A percentile compares a stretch with the other conserved stretches of the same genome.
Evolutionary conservation across 2,888 invertebrate species (phyloP).

Genomic region (Dione juno): DNA sequence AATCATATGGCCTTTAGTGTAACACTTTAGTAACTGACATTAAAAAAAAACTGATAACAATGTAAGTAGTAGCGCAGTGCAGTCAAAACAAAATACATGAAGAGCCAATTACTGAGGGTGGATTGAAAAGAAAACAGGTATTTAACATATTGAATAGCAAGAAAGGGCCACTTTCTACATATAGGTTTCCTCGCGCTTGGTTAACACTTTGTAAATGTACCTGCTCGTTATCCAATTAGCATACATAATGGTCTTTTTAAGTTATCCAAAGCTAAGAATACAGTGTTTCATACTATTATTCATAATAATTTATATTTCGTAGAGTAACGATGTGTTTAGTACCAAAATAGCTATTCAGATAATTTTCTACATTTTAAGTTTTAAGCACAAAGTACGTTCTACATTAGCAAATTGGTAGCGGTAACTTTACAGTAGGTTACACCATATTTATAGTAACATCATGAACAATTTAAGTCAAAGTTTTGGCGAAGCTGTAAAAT

Average conservation of each 20-base stretch:
- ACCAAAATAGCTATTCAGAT: not conserved
- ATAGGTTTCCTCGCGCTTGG: constrained; percentile 43
- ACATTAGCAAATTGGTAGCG: not conserved
- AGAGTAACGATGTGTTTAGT: not conserved
- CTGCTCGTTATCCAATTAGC: constrained; percentile 61
- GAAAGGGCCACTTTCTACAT: constrained; percentile 42
- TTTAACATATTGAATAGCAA: constrained; percentile 50
- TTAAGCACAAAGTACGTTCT: not conserved
- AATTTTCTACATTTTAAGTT: not conserved
- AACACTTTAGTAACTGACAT: constrained; percentile 57
- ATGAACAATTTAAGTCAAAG: constrained; percentile 54
- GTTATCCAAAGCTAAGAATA: not conserved
- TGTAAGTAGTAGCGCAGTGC: constrained; percentile 29
- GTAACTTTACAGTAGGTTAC: constrained; percentile 19
- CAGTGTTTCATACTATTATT: not conserved
- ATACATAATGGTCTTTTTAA: constrained; percentile 17
- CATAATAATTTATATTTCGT: not conserved
- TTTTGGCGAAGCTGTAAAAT: constrained; percentile 72
- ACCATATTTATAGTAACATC: constrained; percentile 40
- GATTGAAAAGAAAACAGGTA: constrained; percentile 50
- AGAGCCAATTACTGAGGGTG: constrained; percentile 36
- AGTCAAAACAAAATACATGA: constrained; percentile 35
- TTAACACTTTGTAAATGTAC: constrained; percentile 55
- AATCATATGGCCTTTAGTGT: constrained; percentile 59
- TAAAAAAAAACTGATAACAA: constrained; percentile 55